A percentile compares a stretch with the other conserved stretches of the same genome.
phyloP scores from a whole-genome alignment of 2,888 invertebrate species.

The Tortrix viridana region DNA sequence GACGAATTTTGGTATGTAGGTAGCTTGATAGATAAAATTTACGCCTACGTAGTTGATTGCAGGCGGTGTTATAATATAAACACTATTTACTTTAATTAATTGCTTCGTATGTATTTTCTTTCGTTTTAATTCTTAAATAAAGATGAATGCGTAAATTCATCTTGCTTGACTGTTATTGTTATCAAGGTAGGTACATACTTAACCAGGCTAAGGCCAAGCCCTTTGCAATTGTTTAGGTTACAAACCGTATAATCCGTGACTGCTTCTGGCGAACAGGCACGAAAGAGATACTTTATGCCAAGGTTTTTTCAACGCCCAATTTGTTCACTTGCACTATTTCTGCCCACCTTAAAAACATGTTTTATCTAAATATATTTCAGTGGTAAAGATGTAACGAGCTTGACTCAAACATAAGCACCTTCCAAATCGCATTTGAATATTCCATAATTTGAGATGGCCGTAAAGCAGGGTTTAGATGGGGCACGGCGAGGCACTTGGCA shows the following conservation, averaged over 20 bases:
- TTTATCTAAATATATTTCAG: not conserved
- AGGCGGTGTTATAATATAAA: no score
- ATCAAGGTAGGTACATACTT: conserved; percentile 6
- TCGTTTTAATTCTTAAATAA: no score
- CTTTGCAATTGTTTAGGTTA: conserved; percentile 28
- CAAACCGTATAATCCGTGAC: conserved; percentile 31
- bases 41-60: no score
- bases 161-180: conserved; percentile 6
- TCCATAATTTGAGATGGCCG: conserved; percentile 43
- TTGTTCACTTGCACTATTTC: not conserved
- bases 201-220: conserved; percentile 25
- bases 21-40: no score
- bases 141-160: no score
- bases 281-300: conserved; percentile 22
- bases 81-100: no score
- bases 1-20: no score
- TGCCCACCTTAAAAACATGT: no score
- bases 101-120: no score
- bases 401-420: conserved; percentile 26
- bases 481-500: conserved; percentile 58
- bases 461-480: conserved; percentile 44
- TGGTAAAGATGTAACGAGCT: conserved; percentile 19
- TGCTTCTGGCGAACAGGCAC: conserved; percentile 18
- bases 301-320: conserved; percentile 14
- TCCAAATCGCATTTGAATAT: conserved; percentile 43